These are phyloP conservation scores for Dendrocincla fuliginosa DNA, from an alignment of 2,797 vertebrate species.

Conservation along the genomic window DNA sequence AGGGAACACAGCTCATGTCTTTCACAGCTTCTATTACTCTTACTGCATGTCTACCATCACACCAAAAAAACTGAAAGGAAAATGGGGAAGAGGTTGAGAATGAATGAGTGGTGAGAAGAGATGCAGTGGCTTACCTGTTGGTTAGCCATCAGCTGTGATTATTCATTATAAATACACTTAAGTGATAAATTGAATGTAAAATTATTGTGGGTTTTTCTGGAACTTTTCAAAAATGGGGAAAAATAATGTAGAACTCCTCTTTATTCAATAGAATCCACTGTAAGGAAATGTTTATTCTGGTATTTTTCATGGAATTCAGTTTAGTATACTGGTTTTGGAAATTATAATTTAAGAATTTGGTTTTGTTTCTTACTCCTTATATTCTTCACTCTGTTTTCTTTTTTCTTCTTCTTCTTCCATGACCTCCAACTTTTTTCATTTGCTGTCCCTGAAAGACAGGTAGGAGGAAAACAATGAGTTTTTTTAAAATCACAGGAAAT, in stretches of 20 bases:
- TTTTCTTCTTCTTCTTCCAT: not conserved
- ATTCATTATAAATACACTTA: not conserved
- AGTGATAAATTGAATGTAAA: conserved; percentile 29
- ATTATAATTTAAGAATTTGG: not conserved
- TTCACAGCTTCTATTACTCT: not conserved
- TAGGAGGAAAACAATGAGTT: not conserved
- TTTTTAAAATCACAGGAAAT: not conserved
- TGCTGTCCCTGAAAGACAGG: not conserved
- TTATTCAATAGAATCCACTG: not conserved
- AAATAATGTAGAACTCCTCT: not conserved
- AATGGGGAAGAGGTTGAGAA: not conserved
- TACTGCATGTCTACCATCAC: not conserved
- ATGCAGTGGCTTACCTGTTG: not conserved
- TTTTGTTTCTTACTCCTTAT: not conserved
- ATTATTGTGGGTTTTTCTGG: not conserved
- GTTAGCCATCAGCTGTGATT: not conserved
- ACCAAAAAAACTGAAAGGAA: not conserved
- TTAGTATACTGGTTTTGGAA: not conserved
- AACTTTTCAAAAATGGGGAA: not conserved
- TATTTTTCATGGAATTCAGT: not conserved
- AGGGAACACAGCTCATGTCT: not conserved
- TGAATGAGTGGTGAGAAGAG: not conserved
- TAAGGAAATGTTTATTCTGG: not conserved
- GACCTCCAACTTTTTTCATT: not conserved
- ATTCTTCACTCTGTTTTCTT: not conserved